Evolutionary conservation across 2,797 vertebrate species (phyloP).

Genomic region (Dipus sagitta): DNA sequence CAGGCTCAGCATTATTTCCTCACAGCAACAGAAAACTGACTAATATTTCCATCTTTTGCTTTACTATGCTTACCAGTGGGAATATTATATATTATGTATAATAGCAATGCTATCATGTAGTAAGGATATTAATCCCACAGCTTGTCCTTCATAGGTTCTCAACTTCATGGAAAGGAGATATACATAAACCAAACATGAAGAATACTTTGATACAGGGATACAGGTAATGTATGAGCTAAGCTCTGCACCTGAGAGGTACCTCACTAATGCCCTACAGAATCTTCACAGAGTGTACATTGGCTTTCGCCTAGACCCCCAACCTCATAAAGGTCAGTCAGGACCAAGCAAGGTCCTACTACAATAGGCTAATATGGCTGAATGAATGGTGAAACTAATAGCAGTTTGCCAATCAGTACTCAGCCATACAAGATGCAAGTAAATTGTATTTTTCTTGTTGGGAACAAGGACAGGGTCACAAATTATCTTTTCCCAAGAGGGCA

Average conservation of each 20-base stretch:
- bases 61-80: no score
- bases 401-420: not conserved
- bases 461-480: not conserved
- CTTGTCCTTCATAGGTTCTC: not conserved
- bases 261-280: fast-evolving
- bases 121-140: not conserved
- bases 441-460: not conserved
- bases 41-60: not conserved
- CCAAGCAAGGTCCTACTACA: fast-evolving
- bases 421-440: fast-evolving
- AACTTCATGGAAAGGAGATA: not conserved
- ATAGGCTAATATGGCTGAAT: fast-evolving
- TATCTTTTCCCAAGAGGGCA: not conserved
- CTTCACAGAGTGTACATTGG: fast-evolving
- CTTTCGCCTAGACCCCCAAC: not conserved
- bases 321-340: not conserved
- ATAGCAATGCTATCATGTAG: no score
- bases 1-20: not conserved
- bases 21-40: not conserved
- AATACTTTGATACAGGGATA: not conserved
- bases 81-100: no score
- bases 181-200: not conserved
- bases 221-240: no score
- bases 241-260: not conserved
- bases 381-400: fast-evolving